These are phyloP conservation scores for Luperina testacea DNA, from an alignment of 2,888 invertebrate species.

Conservation along the genomic window DNA sequence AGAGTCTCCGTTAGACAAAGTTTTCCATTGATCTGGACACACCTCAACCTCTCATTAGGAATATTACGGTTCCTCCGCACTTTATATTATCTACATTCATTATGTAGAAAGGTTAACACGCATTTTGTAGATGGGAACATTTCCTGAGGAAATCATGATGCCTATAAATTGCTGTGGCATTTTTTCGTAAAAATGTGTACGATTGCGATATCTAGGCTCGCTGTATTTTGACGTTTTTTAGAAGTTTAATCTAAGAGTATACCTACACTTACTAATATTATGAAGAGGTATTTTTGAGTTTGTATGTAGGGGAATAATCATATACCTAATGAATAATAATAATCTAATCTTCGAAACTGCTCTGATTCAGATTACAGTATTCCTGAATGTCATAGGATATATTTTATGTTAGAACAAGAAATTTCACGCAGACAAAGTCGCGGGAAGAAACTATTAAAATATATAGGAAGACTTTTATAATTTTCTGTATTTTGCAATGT, in stretches of 20 bases:
- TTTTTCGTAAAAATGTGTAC: constrained; percentile 11
- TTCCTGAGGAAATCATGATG: constrained; percentile 46
- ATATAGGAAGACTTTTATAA: neutral
- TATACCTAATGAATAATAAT: too few relatives aligned
- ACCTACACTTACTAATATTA: neutral
- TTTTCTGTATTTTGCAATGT: neutral
- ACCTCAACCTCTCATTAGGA: constrained; percentile 21
- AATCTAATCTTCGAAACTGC: neutral
- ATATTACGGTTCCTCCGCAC: constrained; percentile 12
- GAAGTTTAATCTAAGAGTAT: neutral
- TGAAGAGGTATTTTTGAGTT: neutral
- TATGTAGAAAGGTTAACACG: constrained; percentile 54
- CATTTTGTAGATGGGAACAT: constrained; percentile 51
- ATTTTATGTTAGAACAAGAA: too few relatives aligned
- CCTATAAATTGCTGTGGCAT: constrained; percentile 25
- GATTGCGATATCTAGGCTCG: neutral
- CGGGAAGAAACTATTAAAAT: neutral
- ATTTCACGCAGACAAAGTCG: too few relatives aligned
- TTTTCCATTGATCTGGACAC: constrained; percentile 14
- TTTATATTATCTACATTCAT: constrained; percentile 47
- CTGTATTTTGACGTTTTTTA: neutral
- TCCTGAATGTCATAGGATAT: neutral
- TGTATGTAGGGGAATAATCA: neutral
- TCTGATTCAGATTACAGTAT: neutral
- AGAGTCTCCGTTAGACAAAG: neutral